These are phyloP conservation scores for Forbesichthys agassizii DNA, from an alignment of 2,113 vertebrate species.

Conservation along the genomic window DNA sequence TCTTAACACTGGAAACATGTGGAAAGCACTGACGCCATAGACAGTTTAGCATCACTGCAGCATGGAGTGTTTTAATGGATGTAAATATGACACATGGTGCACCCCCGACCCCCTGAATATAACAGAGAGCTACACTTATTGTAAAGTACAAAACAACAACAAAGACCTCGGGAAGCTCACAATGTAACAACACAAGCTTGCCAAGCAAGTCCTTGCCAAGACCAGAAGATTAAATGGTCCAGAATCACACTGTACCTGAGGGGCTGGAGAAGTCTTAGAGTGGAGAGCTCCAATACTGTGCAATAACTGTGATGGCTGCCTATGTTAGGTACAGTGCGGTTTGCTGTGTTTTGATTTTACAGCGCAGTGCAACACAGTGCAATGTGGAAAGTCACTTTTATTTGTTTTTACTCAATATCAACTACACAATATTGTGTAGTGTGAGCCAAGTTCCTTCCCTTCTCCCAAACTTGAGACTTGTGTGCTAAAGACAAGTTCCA, in stretches of 20 bases:
- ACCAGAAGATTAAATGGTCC: constrained; percentile 43
- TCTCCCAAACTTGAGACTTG: constrained; percentile 35
- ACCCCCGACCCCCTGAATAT: constrained; percentile 25
- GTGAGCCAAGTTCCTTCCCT: constrained; percentile 23
- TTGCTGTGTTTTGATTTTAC: constrained; percentile 35
- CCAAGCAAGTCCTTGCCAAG: constrained; percentile 32
- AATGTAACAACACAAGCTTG: constrained; percentile 60
- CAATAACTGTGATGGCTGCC: constrained; percentile 17
- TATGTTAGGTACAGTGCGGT: constrained; percentile 40
- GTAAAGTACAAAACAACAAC: constrained; percentile 36
- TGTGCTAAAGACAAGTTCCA: constrained; percentile 37
- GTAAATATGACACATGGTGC: constrained; percentile 22
- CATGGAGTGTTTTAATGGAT: constrained; percentile 22
- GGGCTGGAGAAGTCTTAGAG: background rate
- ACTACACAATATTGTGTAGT: constrained; percentile 5
- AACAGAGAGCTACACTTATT: background rate
- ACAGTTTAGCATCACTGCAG: constrained; percentile 33
- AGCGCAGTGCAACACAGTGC: constrained; percentile 58
- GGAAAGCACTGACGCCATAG: constrained; percentile 27
- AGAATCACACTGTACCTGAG: constrained; percentile 26
- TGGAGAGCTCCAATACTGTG: constrained; percentile 24
- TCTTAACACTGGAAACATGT: constrained; percentile 37
- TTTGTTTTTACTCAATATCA: constrained; percentile 9
- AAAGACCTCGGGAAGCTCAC: constrained; percentile 35
- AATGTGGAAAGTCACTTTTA: constrained; percentile 40